Evolutionary conservation across 2,113 vertebrate genomes (phyloP).

Genomic region (Lepisosteus oculatus): DNA sequence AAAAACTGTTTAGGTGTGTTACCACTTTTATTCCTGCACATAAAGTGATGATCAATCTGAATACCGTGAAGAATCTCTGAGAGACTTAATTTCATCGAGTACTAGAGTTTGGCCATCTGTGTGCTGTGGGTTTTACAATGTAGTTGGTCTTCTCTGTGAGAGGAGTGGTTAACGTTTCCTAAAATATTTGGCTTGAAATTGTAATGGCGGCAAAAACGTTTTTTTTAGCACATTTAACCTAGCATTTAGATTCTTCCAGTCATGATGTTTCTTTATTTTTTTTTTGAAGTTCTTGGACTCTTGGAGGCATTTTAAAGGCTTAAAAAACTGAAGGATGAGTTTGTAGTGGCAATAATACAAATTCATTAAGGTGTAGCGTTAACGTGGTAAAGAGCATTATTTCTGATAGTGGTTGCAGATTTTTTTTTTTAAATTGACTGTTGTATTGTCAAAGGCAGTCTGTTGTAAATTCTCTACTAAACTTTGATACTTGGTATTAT

Average conservation of each 20-base stretch:
- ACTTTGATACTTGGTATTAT: conserved; percentile 29
- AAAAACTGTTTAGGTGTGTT: too few species aligned
- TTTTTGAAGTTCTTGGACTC: conserved; percentile 32
- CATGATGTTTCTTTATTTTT: background rate
- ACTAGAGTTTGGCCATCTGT: too few species aligned
- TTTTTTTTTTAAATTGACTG: conserved; percentile 38
- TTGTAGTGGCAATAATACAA: conserved; percentile 63
- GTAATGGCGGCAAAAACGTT: conserved; percentile 17
- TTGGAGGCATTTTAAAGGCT: conserved; percentile 45
- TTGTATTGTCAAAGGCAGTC: conserved; percentile 24
- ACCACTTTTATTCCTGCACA: too few species aligned
- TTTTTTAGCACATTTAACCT: too few species aligned
- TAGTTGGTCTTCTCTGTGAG: too few species aligned
- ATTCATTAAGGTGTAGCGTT: conserved; percentile 50
- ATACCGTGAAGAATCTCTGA: too few species aligned
- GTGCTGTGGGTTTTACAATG: too few species aligned
- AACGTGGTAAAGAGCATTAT: conserved; percentile 55
- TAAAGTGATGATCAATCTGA: too few species aligned
- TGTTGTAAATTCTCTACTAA: conserved; percentile 38
- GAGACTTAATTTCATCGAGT: too few species aligned
- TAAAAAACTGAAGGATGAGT: conserved; percentile 31
- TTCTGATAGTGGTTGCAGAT: conserved; percentile 33
- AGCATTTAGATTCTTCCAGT: too few species aligned
- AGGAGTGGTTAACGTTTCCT: too few species aligned
- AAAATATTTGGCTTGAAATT: too few species aligned